Percentiles rank a stretch among this genome's conserved stretches.
These are phyloP conservation scores for Cotesia chilonis DNA, from an alignment of 1,140 invertebrate species.

Conservation along the genomic window DNA sequence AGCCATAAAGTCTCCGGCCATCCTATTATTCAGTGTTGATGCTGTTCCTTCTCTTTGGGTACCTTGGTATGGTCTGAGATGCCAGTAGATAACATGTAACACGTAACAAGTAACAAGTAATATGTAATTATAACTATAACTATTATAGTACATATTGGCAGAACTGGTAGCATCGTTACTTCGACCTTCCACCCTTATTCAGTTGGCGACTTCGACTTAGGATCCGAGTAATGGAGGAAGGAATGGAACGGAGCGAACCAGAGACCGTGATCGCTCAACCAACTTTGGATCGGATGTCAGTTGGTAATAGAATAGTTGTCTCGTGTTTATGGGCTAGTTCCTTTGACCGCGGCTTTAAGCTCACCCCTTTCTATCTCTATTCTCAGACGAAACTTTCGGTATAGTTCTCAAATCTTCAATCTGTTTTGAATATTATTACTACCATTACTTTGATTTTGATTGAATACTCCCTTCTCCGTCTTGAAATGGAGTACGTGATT, in stretches of 20 bases:
- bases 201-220: conserved; percentile 16
- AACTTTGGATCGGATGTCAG: conserved; percentile 64
- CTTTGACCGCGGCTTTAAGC: conserved; percentile 46
- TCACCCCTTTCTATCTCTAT: neutral
- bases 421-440: neutral
- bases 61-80: neutral
- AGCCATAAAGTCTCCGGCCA: conserved; percentile 54
- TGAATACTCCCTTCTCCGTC: no score
- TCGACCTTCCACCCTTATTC: conserved; percentile 16
- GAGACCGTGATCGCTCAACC: conserved; percentile 58
- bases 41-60: conserved; percentile 40
- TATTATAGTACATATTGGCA: neutral
- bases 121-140: neutral
- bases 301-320: conserved; percentile 62
- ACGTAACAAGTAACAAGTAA: neutral
- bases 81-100: neutral
- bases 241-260: conserved; percentile 43
- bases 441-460: neutral
- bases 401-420: neutral
- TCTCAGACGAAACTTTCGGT: conserved; percentile 1
- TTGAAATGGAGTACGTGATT: no score
- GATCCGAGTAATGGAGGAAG: conserved; percentile 41
- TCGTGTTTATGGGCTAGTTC: conserved; percentile 53
- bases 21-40: conserved; percentile 57
- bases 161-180: conserved; percentile 16